These are phyloP conservation scores for Tetraneura akinire DNA, from an alignment of 1,140 invertebrate genomes.

Conservation along the genomic window DNA sequence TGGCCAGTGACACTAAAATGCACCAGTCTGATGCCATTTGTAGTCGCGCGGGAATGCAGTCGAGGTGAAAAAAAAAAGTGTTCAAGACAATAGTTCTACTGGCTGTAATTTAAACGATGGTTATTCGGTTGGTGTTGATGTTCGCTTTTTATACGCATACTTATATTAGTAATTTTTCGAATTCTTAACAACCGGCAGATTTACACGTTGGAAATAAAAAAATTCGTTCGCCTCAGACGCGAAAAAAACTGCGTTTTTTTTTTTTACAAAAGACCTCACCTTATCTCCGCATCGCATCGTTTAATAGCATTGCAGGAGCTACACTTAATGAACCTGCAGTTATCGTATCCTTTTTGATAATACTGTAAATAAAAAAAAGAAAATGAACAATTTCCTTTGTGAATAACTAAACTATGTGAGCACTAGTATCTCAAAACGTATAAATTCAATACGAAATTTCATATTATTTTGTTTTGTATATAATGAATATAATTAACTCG, in stretches of 20 bases:
- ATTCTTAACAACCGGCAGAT: conserved; percentile 26
- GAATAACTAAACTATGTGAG: conserved; percentile 12
- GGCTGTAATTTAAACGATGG: neutral
- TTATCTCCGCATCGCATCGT: conserved; percentile 32
- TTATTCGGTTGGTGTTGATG: conserved; percentile 19
- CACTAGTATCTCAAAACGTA: neutral
- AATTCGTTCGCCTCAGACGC: conserved; percentile 43
- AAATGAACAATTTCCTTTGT: conserved; percentile 6
- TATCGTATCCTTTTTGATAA: conserved; percentile 19
- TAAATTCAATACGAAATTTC: neutral
- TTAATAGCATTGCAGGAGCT: neutral
- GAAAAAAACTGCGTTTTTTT: conserved; percentile 33
- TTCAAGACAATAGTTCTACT: conserved; percentile 1
- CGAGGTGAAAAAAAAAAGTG: conserved; percentile 24
- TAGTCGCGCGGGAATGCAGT: conserved; percentile 18
- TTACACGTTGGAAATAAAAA: conserved; percentile 25
- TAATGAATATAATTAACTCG: too few species aligned
- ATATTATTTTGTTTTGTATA: too few species aligned
- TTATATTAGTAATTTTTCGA: conserved; percentile 23
- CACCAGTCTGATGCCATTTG: conserved; percentile 26
- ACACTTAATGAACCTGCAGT: conserved; percentile 23
- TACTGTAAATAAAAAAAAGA: neutral
- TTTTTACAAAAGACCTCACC: conserved; percentile 26
- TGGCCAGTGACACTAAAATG: conserved; percentile 39
- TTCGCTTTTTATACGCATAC: neutral